These are phyloP conservation scores for Limosa lapponica DNA, from an alignment of 2,797 vertebrate genomes.

Conservation along the genomic window DNA sequence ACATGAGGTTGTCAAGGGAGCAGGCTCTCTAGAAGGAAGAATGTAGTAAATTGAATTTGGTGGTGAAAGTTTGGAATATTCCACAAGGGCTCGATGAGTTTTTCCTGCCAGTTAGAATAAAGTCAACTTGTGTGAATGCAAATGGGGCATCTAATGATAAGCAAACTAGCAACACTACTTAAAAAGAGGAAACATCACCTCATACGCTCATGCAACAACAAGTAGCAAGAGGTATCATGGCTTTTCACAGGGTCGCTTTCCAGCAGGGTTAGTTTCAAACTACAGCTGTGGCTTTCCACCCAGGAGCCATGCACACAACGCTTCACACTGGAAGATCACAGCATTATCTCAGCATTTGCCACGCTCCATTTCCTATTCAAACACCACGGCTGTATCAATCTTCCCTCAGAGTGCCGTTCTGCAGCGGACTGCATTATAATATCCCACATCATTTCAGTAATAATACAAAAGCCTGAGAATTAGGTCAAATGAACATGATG, in stretches of 20 bases:
- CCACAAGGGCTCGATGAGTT: background rate
- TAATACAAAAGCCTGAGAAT: constrained; percentile 15
- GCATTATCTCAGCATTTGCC: constrained; percentile 7
- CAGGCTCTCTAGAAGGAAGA: background rate
- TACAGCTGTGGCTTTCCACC: background rate
- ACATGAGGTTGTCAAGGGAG: background rate
- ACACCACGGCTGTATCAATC: constrained; percentile 14
- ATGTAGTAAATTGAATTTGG: constrained; percentile 1
- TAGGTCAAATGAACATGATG: constrained; percentile 32
- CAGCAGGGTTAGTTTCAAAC: background rate
- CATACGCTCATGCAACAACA: background rate
- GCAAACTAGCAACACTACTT: background rate
- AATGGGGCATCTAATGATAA: background rate
- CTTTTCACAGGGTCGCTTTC: background rate
- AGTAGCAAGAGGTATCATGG: background rate
- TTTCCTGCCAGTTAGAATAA: background rate
- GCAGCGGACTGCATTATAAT: background rate
- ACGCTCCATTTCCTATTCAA: constrained; percentile 22
- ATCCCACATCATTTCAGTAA: background rate
- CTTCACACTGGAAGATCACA: background rate
- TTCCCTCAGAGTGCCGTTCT: background rate
- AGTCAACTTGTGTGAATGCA: background rate
- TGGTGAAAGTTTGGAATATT: background rate
- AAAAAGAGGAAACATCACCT: background rate
- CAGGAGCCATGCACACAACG: background rate